Base-by-base conservation (phyloP, 2,888 invertebrate genomes). In the Netelia melanura region DNA sequence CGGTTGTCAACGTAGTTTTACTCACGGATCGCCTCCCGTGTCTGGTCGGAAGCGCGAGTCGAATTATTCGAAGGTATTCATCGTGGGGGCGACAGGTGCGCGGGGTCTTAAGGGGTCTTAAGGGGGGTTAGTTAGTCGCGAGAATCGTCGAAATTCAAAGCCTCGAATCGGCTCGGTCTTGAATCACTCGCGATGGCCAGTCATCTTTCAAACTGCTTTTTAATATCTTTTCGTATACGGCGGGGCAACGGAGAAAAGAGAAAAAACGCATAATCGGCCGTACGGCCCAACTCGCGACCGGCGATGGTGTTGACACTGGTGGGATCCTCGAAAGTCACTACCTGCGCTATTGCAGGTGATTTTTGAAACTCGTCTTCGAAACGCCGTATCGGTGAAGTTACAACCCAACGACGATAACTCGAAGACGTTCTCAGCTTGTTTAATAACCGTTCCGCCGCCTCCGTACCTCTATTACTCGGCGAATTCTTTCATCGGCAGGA, bases 201-300 rank as follows among this genome's bases (percentile, higher is more conserved):
- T 92, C 92, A 93, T 92, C 90, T 54, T 90, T 90, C 88, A 91
- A 92, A 93, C 90, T 91, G 90, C 91, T 91, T 92, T 93, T 93
- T 93, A 92, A 93, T 93, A 91, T 91, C 89, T 86, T 86, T 38
- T 81, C 21, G 9, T 54, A 43, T 74, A 21, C 21, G n/a, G 62
- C 30, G 62, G 72, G 52, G 44, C 52, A 30, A 48, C 21, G 21
- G 70, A 84, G 61, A 58, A 30, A 64, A 23, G 65, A 30, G 64
- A 52, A 61, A 65, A 67, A 17, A 74, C 74, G 65, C 76, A 61
- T 58, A 81, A 82, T 76, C 70, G 56, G 88, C 87, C 87, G 87
- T 88, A 87, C 87, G 85, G 84, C 87, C 86, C 3, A 30, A 88
- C 83, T 88, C 87, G 90, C 89, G 89, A 89, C 90, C 89, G 89